Base-by-base conservation (phyloP, 2,888 invertebrate species). In the Tolmerus cingulatus region DNA sequence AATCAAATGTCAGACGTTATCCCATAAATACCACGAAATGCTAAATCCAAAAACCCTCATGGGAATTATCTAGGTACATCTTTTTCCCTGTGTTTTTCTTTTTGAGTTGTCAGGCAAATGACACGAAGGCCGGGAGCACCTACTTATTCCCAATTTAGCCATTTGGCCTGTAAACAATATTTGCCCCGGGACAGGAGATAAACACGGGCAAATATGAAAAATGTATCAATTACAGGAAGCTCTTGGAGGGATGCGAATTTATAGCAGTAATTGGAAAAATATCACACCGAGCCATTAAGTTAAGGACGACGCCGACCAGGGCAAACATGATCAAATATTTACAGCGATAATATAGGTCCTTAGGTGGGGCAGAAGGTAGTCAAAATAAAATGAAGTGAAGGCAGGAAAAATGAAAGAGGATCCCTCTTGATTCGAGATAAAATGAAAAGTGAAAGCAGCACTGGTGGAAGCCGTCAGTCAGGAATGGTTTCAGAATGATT, bases 291-390 rank as follows among this genome's bases (percentile, higher is more conserved):
- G 40, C n/a, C 66, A 84, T 84, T 84, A 84, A 19, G 40, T 27
- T 84, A 34, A 57, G 37, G 82, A 37, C 40, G 37, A 8, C 37
- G 23, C 66, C 23, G 40, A 46, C 12, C 66, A 19, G 19, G 19
- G 34, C 55, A 82, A 84, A 84, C 82, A 66, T 84, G 82, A 84
- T 84, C 66, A 84, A 84, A 66, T 84, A 84, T 84, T 84, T 84
- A 84, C 82, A 66, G 23, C 66, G 34, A 66, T 66, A 84, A 84
- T 84, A 84, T 84, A 84, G 82, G 82, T 66, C 82, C 27, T 66
- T 66, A 66, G 82, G 66, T 66, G 66, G 51, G 14, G 4, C 34
- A 34, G 30, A 57, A 23, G 55, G 37, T 9, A 66, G 66, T 66
- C 66, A 66, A 66, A 66, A 55, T 55, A 81, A 55, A 81, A 34